Evolutionary conservation across 2,797 vertebrate species (phyloP).

Genomic region (Lepus oiostolus): DNA sequence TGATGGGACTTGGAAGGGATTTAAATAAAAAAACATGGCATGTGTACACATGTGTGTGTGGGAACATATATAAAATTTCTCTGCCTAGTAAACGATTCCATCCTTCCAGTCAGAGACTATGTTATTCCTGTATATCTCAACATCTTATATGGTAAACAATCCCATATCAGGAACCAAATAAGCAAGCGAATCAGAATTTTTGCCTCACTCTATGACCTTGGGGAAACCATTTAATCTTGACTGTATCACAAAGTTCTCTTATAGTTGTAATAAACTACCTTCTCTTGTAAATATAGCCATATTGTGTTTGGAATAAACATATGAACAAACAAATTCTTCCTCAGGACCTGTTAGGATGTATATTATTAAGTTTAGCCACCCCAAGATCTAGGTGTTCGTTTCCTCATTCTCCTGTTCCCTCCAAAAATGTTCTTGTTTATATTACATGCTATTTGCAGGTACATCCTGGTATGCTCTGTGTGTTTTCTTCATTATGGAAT

Average conservation of each 20-base stretch:
- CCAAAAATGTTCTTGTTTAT: background rate
- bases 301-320: background rate
- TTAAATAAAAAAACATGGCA: background rate
- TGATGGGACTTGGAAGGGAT: background rate
- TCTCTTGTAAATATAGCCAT: background rate
- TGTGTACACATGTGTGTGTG: background rate
- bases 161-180: background rate
- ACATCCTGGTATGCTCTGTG: background rate
- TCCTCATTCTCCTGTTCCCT: background rate
- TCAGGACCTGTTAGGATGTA: background rate
- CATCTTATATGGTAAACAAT: background rate
- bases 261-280: background rate
- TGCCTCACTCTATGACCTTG: background rate
- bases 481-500: background rate
- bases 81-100: background rate
- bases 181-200: background rate
- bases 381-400: background rate
- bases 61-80: background rate
- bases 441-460: background rate
- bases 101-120: background rate
- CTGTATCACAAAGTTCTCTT: background rate
- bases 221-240: slow-evolving; percentile 9
- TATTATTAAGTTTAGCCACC: background rate
- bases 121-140: background rate
- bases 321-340: background rate